Evolutionary conservation across 2,797 vertebrate genomes (phyloP), one percentile per base, ranked within the genome.

Genomic region (Cichlasoma orientale): DNA sequence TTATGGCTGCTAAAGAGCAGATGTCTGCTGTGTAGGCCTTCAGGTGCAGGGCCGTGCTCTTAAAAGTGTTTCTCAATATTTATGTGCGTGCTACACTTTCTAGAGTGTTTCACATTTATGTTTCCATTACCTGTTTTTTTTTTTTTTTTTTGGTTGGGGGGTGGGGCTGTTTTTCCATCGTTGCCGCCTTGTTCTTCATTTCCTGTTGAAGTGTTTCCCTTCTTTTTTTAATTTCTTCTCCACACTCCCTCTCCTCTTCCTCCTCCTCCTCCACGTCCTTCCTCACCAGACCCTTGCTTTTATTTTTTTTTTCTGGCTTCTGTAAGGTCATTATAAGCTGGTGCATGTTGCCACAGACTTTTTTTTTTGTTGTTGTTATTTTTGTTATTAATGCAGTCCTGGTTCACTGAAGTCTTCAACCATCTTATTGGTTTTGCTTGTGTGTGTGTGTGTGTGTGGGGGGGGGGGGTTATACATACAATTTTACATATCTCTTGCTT

Each of bases 151-250:
- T 36, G 9, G 33, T n/a, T n/a, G 2, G 33, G 33, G 9, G 33
- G 8, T 8, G 9, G 8, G 9, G 8, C 8, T 36, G 33, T 72
- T 47, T 85, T 92, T 78, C 80, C 75, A 81, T 79, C 71, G 63
- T 78, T 84, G 21, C 87, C 79, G 68, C 78, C 74, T 83, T 82
- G 73, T 90, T 85, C 61, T 85, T 88, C 72, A 36, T 36, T 36
- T 36, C 33, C 33, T 36, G 33, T 36, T 36, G 33, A 36, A 36
- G 33, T 10, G 33, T 36, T 36, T 36, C 33, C 33, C 33, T 9
- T 36, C 85, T 90, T 89, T 84, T 85, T 85, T 83, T 85, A 82
- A 87, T 86, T 85, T 85, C 47, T 80, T 75, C 71, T 79, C 75
- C 52, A 66, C n/a, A 19, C 61, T 82, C 72, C 52, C 61, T 5